Evolutionary conservation across 1,140 invertebrate species (phyloP).

Genomic region (Cataglyphis hispanica): DNA sequence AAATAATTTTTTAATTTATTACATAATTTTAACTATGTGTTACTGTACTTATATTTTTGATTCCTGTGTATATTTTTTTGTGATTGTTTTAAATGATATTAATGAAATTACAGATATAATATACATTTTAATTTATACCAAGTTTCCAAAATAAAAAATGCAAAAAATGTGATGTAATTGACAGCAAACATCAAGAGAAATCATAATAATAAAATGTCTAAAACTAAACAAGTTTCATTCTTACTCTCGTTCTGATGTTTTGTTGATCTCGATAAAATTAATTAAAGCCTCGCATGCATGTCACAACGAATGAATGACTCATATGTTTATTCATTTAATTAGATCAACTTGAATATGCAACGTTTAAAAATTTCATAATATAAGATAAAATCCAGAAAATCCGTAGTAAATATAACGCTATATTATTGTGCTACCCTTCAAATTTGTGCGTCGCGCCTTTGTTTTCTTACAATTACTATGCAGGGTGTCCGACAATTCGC

Average conservation of each 20-base stretch:
- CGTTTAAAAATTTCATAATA: neutral
- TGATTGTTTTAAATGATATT: neutral
- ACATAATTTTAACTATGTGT: neutral
- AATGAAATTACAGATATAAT: neutral
- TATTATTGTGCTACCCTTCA: neutral
- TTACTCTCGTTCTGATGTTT: neutral
- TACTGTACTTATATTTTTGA: neutral
- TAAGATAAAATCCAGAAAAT: neutral
- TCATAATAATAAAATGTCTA: neutral
- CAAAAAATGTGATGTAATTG: neutral
- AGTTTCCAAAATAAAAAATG: neutral
- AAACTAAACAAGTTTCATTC: neutral
- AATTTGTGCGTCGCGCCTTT: neutral
- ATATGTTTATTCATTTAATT: neutral
- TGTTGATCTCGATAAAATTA: neutral
- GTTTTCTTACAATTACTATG: neutral
- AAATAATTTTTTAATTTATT: neutral
- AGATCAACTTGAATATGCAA: neutral
- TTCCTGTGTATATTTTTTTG: neutral
- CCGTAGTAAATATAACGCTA: neutral
- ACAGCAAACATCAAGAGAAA: neutral
- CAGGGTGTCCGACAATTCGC: too few species aligned
- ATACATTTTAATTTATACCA: neutral
- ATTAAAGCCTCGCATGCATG: neutral
- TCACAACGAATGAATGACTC: neutral